Base-by-base conservation (phyloP, 2,888 invertebrate species). In the Cylindroiulus punctatus region DNA sequence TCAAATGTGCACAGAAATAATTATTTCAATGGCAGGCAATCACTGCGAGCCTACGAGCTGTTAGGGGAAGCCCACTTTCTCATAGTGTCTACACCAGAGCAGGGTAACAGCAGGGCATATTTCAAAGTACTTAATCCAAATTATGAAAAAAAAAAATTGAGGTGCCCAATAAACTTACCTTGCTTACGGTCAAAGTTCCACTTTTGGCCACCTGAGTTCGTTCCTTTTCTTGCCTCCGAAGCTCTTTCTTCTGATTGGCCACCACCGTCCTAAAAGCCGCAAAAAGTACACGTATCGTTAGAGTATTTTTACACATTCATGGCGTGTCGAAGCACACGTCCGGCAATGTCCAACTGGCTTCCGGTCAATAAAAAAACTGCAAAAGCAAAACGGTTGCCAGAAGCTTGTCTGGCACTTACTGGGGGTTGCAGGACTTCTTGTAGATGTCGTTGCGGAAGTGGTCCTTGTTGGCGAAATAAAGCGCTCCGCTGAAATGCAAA, bases 381-480 rank as follows among this genome's bases (percentile, higher is more conserved):
- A 17, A 81, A 32, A 32, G n/a, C n/a, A 81, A 81, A 30, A 26
- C 26, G 12, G 4, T 14, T 81, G 26, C 32, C 22, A 81, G 32
- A 81, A 19, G 36, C 36, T 7, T 14, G 8, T 81, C 26, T 26
- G 36, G 17, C 84, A 52, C 86, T 87, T 87, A 87, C 87, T 86
- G 86, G 19, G 87, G 87, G 87, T 87, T 87, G 30, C 87, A 65
- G 22, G 85, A 81, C 19, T 81, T 81, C 82, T 87, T 85, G 65
- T 87, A 87, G n/a, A 87, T 40, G 40, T 42, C 87, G 40, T 32
- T 87, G 81, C 85, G 84, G 65, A 87, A 87, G 40, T 65, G 86
- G 19, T 52, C 86, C 86, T 87, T 57, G 44, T 87, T 87, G 65
- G 87, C 87, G 84, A 87, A 87, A 85, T 87, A 87, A 12, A 87